Evolutionary conservation across 2,797 vertebrate genomes (phyloP), one percentile per base, ranked within the genome.

Genomic region (Meda fulgida): DNA sequence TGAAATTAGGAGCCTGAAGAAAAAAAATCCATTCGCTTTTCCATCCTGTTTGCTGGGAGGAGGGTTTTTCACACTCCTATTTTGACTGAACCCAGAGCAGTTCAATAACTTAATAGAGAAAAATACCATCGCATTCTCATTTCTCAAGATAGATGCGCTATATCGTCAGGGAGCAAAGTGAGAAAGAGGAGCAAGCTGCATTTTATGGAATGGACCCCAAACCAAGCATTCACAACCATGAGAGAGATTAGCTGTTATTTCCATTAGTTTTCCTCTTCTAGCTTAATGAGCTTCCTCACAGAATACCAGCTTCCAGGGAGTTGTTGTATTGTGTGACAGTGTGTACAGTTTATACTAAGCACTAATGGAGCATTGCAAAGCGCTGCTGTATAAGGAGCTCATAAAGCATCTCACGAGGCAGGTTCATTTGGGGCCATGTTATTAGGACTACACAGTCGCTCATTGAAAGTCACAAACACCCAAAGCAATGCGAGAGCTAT

Each of bases 311-410:
- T 84, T 78, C 81, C 66, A 58, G 75, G 75, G 83, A 84, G 36
- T 38, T 58, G 75, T 58, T 84, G 82, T 84, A 58, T 78, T 84
- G 83, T 78, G 75, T 70, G 83, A 84, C 75, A 46, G 75, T 84
- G 75, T 84, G 83, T 78, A 78, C 65, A 84, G 75, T 84, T 78
- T 70, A 78, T 78, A 78, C 75, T 26, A 55, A 84, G 83, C 36
- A 46, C 75, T 84, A 84, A 84, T 84, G 65, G 83, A 71, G 83
- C 65, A 84, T 84, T 58, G 83, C 83, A 70, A 84, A 84, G 36
- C 75, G 46, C 13, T 21, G 18, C 81, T 18, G 21, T 78, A 75
- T 76, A 70, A 55, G 66, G 38, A 71, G 75, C 75, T 69, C 75
- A 78, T 84, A 84, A 84, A 84, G 75, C 38, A 78, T 78, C 75